Conservation (phyloP, 1,140 invertebrate genomes). For the Venturia canescens region DNA sequence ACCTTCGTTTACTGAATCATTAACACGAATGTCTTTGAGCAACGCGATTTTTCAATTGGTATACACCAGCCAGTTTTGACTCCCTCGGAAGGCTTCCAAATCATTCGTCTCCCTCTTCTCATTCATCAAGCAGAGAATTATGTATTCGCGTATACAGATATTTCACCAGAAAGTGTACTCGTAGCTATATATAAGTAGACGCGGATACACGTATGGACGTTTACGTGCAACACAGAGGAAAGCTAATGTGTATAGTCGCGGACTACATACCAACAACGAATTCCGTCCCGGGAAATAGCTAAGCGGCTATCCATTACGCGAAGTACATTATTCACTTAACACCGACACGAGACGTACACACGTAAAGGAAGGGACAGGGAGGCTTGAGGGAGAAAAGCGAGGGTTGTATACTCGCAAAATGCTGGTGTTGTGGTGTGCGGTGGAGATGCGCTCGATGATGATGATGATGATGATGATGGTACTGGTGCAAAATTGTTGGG, state of each 20-base stretch:
- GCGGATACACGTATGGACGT: neutral
- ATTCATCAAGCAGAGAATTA: neutral
- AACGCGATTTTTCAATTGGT: no score
- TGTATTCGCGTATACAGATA: neutral
- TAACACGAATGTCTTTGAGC: no score
- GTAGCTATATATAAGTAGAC: neutral
- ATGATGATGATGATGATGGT: constrained; percentile 26
- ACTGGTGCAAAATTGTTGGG: constrained; percentile 35
- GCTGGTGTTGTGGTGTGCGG: neutral
- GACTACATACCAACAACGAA: constrained; percentile 27
- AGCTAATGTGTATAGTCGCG: no score
- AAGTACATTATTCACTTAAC: constrained; percentile 44
- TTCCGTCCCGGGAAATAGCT: constrained; percentile 37
- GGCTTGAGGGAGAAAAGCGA: neutral
- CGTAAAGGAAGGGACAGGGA: neutral
- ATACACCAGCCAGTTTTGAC: no score
- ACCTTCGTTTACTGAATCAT: no score
- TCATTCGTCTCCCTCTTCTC: neutral
- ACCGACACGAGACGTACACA: constrained; percentile 33
- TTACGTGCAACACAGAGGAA: neutral
- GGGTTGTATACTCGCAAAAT: neutral
- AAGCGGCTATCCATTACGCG: constrained; percentile 42
- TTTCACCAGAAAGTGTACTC: neutral
- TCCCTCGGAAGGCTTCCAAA: neutral
- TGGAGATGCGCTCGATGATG: constrained; percentile 16